These are phyloP conservation scores for Sciurus vulgaris DNA, from an alignment of 2,797 vertebrate species.

Conservation along the genomic window DNA sequence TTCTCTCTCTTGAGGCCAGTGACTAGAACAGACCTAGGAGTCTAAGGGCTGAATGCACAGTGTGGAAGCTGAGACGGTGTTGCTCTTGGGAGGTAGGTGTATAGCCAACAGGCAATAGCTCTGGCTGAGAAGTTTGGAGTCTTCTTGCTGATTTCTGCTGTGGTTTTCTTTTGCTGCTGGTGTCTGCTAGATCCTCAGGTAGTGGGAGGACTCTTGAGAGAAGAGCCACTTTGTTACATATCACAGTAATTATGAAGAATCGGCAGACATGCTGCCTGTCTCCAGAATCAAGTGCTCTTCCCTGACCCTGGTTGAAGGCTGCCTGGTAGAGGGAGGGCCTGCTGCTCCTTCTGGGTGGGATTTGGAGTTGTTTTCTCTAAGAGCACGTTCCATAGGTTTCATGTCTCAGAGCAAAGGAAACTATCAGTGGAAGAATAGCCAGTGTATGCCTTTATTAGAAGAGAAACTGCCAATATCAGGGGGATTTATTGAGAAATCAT, in stretches of 20 bases:
- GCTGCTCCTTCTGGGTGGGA: neutral
- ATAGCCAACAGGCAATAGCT: neutral
- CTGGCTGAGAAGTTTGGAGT: neutral
- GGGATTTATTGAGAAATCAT: slow-evolving; percentile 69
- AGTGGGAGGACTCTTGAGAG: neutral
- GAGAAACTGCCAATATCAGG: slow-evolving; percentile 31
- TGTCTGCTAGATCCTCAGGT: too few relatives aligned
- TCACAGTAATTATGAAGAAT: neutral
- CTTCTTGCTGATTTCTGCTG: neutral
- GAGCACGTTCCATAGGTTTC: slow-evolving; percentile 26
- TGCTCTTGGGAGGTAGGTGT: neutral
- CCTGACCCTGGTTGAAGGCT: neutral
- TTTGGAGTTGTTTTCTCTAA: slow-evolving; percentile 13
- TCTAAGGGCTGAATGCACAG: neutral
- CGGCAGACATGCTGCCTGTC: neutral
- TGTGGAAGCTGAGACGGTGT: neutral
- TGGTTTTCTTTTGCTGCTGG: neutral
- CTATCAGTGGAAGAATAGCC: slow-evolving; percentile 75
- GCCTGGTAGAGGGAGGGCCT: neutral
- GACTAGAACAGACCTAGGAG: neutral
- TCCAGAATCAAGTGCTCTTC: neutral
- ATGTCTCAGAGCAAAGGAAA: slow-evolving; percentile 78
- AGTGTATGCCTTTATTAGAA: slow-evolving; percentile 52
- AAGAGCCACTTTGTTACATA: neutral
- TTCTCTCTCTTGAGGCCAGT: neutral